Conservation (phyloP, 2,797 vertebrate genomes). For the Coluber constrictor region DNA sequence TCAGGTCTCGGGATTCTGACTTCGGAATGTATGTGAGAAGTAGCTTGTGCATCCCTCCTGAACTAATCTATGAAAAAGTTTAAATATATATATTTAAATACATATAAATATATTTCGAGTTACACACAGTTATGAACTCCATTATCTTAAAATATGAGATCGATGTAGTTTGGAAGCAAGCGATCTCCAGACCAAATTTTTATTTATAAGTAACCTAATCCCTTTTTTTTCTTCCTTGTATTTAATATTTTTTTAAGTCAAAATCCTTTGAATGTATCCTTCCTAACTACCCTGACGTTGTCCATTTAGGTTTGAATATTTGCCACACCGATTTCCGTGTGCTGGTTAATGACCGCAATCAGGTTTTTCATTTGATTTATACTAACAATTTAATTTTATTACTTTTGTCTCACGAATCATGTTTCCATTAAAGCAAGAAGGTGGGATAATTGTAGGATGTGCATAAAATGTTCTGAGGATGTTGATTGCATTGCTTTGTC, state of each 20-base stretch:
- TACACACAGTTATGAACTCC: neutral
- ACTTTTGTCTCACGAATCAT: neutral
- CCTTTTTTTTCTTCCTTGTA: neutral
- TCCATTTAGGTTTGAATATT: neutral
- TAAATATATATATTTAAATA: neutral
- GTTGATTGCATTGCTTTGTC: neutral
- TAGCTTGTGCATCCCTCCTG: neutral
- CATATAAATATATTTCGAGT: neutral
- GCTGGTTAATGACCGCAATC: neutral
- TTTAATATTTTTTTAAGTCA: neutral
- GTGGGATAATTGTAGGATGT: neutral
- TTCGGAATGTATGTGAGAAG: neutral
- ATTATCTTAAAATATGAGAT: neutral
- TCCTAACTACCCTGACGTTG: neutral
- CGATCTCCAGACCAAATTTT: neutral
- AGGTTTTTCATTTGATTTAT: neutral
- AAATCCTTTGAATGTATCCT: neutral
- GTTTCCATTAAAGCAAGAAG: neutral
- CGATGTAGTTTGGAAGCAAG: neutral
- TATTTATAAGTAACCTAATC: neutral
- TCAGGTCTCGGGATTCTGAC: neutral
- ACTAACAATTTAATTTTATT: neutral
- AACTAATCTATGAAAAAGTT: neutral
- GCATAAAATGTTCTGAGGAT: neutral
- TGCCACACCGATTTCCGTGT: neutral